Base-by-base conservation (phyloP, 2,797 vertebrate genomes). In the Gymnodraco acuticeps region DNA sequence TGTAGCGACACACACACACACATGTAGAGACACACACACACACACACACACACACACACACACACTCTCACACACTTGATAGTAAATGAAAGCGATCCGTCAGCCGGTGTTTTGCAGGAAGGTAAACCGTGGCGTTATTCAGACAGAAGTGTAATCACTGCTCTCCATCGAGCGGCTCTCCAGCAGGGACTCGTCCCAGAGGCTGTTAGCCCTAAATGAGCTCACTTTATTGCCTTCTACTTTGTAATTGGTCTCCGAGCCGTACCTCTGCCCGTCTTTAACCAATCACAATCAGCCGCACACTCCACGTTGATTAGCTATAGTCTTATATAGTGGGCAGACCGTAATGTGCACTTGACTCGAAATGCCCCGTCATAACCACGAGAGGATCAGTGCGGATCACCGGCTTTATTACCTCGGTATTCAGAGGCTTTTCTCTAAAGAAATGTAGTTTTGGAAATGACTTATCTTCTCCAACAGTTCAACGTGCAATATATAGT, bases 111-210 rank as follows among this genome's bases (percentile, higher is more conserved):
- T 89, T 84, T 82, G 55, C 50, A 23, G 23, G 23, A 59, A 88
- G 86, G 89, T 93, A 93, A 93, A 92, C 92, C 93, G 85, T 81
- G 73, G 87, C 88, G 83, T 62, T 87, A 91, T 93, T 93, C 92
- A 92, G 88, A 88, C 87, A 88, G 76, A 92, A 94, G 91, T 94
- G 91, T 94, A 94, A 94, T 94, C 92, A 94, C 84, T 88, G 84
- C 89, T 88, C 89, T 88, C 86, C 85, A 90, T 93, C 84, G 85
- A 91, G 87, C 87, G 78, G 65, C 93, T 87, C 68, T 92, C 87
- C 86, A 85, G 87, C 91, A 75, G 83, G 94, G 93, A 94, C 85
- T 82, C 88, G 90, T 93, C 75, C 80, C 88, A 77, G 82, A 78
- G 83, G 81, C 84, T 78, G 89, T 89, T 87, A 77, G 78, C 70